These are phyloP conservation scores for Drosophila gunungcola DNA, from an alignment of 1,140 invertebrate species.

Conservation along the genomic window DNA sequence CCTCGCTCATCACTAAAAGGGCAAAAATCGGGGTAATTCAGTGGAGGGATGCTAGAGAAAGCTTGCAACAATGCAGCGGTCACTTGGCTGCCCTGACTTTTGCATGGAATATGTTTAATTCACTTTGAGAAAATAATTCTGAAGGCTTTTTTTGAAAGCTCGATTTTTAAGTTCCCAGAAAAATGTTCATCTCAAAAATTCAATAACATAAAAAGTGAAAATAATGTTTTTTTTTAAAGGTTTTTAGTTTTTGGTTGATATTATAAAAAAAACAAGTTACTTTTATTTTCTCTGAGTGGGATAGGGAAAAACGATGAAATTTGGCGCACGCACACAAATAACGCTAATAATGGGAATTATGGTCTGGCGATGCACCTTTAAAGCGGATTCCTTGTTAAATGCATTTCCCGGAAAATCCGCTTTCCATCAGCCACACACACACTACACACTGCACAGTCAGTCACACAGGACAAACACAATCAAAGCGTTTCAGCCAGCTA, in stretches of 20 bases:
- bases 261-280: neutral
- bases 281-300: slow-evolving; percentile 1
- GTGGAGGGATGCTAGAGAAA: slow-evolving; percentile 2
- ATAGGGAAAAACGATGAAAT: neutral
- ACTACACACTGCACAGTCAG: slow-evolving; percentile 2
- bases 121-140: slow-evolving; percentile 6
- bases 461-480: slow-evolving; percentile 59
- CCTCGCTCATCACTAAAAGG: slow-evolving; percentile 60
- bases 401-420: slow-evolving; percentile 63
- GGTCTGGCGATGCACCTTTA: slow-evolving; percentile 36
- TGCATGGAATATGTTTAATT: slow-evolving; percentile 4
- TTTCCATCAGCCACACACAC: slow-evolving; percentile 39
- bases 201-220: too few relatives aligned
- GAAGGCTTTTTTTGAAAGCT: neutral
- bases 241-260: too few relatives aligned
- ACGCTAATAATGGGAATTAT: slow-evolving; percentile 65
- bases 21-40: slow-evolving; percentile 24
- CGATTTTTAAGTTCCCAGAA: neutral
- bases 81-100: slow-evolving; percentile 16
- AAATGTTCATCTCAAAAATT: neutral
- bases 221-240: too few relatives aligned
- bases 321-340: slow-evolving; percentile 16
- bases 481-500: slow-evolving; percentile 57
- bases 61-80: slow-evolving; percentile 36
- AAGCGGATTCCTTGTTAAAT: slow-evolving; percentile 53